phyloP scores from a whole-genome alignment of 2,113 vertebrate genomes.

The Solenodon paradoxus region DNA sequence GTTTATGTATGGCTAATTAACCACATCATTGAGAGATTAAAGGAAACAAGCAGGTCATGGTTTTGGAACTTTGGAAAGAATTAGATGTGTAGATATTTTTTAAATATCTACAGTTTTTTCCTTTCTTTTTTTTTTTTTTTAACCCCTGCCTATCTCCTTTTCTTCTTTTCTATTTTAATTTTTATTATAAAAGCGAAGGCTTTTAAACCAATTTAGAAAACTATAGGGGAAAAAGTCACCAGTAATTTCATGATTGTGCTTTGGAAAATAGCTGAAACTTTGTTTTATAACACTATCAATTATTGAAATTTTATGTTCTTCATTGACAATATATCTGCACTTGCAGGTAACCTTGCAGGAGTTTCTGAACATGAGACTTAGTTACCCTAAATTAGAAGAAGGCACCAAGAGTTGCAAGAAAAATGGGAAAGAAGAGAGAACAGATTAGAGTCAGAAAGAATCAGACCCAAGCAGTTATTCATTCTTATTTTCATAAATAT shows the following conservation, averaged over 20 bases:
- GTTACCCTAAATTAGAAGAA: not conserved
- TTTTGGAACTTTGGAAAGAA: not conserved
- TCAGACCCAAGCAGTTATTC: not conserved
- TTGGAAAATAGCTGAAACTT: not conserved
- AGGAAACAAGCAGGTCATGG: not conserved
- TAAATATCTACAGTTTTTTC: too few relatives aligned
- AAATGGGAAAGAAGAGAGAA: not conserved
- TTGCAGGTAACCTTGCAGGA: not conserved
- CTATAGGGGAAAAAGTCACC: not conserved
- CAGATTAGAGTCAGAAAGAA: not conserved
- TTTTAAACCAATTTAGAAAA: not conserved
- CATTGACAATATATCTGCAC: not conserved
- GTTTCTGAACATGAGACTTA: not conserved
- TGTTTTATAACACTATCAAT: not conserved
- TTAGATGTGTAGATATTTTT: not conserved
- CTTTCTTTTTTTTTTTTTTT: not conserved
- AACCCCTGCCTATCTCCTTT: not conserved
- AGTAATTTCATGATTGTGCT: not conserved
- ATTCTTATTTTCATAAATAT: not conserved
- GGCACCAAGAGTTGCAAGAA: not conserved
- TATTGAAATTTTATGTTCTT: not conserved
- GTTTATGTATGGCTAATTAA: not conserved
- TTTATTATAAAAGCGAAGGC: slow-evolving; percentile 31
- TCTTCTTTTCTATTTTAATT: slow-evolving; percentile 20
- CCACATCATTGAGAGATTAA: not conserved